Base-by-base conservation (phyloP, 2,888 invertebrate species). In the Odontocolon sp. region DNA sequence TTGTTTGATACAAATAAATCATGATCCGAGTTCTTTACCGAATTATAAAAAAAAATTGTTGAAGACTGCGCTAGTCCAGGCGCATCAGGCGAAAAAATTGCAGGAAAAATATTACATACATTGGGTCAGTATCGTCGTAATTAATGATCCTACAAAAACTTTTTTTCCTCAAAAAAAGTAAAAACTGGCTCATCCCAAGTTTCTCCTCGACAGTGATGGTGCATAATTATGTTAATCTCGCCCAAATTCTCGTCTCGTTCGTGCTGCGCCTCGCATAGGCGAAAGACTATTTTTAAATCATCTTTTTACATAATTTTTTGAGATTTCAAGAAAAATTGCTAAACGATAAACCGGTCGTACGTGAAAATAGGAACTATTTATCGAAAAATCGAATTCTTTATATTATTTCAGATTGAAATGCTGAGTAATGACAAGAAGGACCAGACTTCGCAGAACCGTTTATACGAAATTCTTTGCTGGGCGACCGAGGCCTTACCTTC, bases 1-100 rank as follows among this genome's bases (percentile, higher is more conserved):
- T 74, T 92, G 92, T 21, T 90, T 94, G 87, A 80, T 93, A 23
- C 91, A 93, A 78, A 87, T 93, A 0, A 92, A 92, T 85, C 89
- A 90, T 21, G 92, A 93, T 69, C 80, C 87, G 9, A 87, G 87
- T 1, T 86, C 89, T 0, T 89, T 92, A 26, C 91, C 92, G 1
- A 90, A 90, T 38, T 91, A 91, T 9, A 92, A 92, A 80, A 90
- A 90, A 23, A 92, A 92, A 72, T 87, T 92, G 21, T 84, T 94
- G 50, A 91, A 90, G 47, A 88, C 85, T 47, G 92, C 93, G 1
- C 89, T 93, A 11, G 84, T 89, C n/a, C 91, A 91, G 50, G 93
- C 91, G 0, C 91, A 92, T 80, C 87, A 89, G 45, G 91, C 91
- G 0, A 89, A 90, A 57, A 90, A 91, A 64, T 89, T 93, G 83